phyloP scores from a whole-genome alignment of 35 echinoderm and acorn worm species.

The Anneissia japonica region DNA sequence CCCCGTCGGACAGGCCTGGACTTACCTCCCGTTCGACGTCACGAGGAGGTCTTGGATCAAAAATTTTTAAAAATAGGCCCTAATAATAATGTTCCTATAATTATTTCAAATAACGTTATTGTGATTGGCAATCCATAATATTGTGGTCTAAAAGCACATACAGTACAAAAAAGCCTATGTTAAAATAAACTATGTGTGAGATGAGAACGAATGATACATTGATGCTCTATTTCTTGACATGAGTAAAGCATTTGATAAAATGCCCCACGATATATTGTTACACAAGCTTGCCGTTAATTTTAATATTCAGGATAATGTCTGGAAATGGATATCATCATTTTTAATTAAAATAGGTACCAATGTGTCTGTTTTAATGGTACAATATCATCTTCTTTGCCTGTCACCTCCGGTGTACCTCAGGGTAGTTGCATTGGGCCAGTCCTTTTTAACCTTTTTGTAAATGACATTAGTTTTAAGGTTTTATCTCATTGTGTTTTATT shows the following conservation, averaged over 20 bases:
- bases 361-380: background rate
- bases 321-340: background rate
- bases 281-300: background rate
- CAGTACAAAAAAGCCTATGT: no score
- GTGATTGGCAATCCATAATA: no score
- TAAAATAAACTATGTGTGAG: no score
- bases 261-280: background rate
- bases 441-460: conserved; percentile 33
- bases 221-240: no score
- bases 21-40: no score
- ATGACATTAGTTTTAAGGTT: conserved; percentile 10
- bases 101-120: no score
- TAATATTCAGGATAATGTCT: background rate
- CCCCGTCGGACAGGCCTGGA: no score
- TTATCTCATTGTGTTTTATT: conserved; percentile 13
- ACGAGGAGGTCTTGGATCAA: no score
- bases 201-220: no score
- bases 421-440: conserved; percentile 12
- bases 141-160: no score
- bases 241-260: background rate
- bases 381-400: background rate
- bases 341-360: background rate
- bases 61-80: no score
- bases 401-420: conserved; percentile 15
- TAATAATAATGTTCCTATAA: no score